Evolutionary conservation across 2,113 vertebrate genomes (phyloP), one percentile per base, ranked within the genome.

Genomic region (Bettongia penicillata): DNA sequence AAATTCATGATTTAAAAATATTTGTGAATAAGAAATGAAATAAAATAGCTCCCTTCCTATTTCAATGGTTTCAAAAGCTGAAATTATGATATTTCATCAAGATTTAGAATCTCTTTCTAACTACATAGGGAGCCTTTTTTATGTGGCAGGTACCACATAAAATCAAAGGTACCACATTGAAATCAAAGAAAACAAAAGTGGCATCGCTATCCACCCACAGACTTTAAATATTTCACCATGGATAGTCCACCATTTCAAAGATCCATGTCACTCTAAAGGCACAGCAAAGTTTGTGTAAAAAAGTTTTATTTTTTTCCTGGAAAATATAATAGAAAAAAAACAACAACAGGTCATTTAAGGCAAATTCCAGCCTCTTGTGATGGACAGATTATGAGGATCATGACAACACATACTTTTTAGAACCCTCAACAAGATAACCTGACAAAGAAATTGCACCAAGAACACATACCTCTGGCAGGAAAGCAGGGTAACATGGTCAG

Each of bases 111-210:
- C 90, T 90, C 97, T 95, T 96, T 95, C 96, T 37, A 96, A 84
- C 28, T 96, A 95, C 53, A 94, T 16, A 93, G 93, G 94, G 7
- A 84, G n/a, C n/a, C 19, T 43, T 84, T 84, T 84, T 84, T n/a
- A 24, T 55, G 68, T 84, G n/a, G 68, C 68, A 43, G n/a, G 37
- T 84, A 1, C n/a, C n/a, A n/a, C n/a, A n/a, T n/a, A n/a, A n/a
- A n/a, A n/a, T n/a, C n/a, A n/a, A n/a, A n/a, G n/a, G n/a, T n/a
- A n/a, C n/a, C n/a, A n/a, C n/a, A n/a, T n/a, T n/a, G n/a, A n/a
- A n/a, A 96, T 91, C 49, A 98, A 90, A 97, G 51, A 68, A 97
- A 98, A 97, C 23, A 96, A 24, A 91, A 93, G 97, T 91, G 97
- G 95, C 68, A 8, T 92, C 57, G 31, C 9, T 31, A 61, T 68